Conservation (phyloP, 92 coral and sea anemone genomes). For the Blastomussa wellsi region DNA sequence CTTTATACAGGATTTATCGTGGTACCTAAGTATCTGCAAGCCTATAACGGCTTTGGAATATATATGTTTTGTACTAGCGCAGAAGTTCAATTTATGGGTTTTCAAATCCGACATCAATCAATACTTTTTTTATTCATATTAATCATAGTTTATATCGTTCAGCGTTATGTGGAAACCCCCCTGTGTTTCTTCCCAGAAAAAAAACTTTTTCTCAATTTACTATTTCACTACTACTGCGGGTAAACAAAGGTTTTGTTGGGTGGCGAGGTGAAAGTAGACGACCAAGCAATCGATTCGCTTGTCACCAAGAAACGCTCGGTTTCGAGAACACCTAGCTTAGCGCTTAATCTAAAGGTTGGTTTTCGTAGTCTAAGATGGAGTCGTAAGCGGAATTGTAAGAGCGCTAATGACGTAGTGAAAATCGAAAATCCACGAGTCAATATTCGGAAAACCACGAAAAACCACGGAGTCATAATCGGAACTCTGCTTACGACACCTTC, state of each 20-base stretch:
- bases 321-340: neutral
- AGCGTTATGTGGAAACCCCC: conserved; percentile 19
- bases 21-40: conserved; percentile 2
- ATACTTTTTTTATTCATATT: conserved; percentile 1
- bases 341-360: neutral
- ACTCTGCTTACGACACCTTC: no score
- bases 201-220: neutral
- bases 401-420: no score
- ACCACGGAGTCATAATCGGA: no score
- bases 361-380: no score
- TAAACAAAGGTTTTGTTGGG: neutral
- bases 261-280: neutral
- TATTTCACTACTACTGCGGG: neutral
- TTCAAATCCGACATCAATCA: conserved; percentile 1
- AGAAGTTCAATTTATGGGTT: neutral
- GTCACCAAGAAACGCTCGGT: neutral
- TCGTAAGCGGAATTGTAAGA: no score
- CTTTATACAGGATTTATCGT: conserved; percentile 38
- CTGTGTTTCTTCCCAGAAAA: conserved; percentile 1
- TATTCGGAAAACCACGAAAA: no score
- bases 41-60: neutral
- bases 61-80: neutral
- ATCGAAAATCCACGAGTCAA: no score
- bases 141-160: conserved; percentile 14
- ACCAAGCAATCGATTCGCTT: neutral